Conservation (phyloP, 2,797 vertebrate genomes). For the Sebastes hopkinsi region DNA sequence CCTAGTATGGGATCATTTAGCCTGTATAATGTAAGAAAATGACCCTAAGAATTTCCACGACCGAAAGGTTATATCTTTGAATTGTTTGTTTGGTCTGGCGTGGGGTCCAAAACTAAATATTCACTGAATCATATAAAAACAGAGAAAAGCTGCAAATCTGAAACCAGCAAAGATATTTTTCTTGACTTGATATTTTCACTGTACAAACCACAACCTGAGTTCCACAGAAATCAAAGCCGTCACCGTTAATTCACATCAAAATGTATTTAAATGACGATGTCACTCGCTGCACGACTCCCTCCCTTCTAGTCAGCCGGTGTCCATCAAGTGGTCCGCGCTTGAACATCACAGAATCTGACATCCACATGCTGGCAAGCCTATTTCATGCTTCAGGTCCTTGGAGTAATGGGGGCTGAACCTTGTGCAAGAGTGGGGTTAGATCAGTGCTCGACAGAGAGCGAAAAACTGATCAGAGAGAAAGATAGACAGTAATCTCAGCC, state of each 20-base stretch:
- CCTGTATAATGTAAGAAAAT: no score
- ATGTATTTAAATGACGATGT: constrained; percentile 40
- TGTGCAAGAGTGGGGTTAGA: constrained; percentile 41
- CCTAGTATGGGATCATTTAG: no score
- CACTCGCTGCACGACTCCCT: constrained; percentile 29
- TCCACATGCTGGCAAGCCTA: constrained; percentile 69
- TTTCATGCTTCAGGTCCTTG: constrained; percentile 77
- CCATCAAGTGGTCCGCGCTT: constrained; percentile 55
- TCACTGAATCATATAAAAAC: neutral
- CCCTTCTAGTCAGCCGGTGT: constrained; percentile 33
- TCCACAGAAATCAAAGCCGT: neutral
- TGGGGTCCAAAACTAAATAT: neutral
- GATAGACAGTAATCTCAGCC: constrained; percentile 54
- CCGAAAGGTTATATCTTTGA: no score
- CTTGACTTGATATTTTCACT: neutral
- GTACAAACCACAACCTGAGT: neutral
- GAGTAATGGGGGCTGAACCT: constrained; percentile 68
- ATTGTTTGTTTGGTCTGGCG: no score
- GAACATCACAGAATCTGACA: constrained; percentile 62
- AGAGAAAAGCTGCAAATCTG: no score
- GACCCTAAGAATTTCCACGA: no score
- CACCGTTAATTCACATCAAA: constrained; percentile 27
- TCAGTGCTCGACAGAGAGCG: constrained; percentile 33
- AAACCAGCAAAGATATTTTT: neutral
- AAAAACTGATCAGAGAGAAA: constrained; percentile 53